Evolutionary conservation across 2,113 vertebrate species (phyloP), one percentile per base, ranked within the genome.

Genomic region (Rattus norvegicus): DNA sequence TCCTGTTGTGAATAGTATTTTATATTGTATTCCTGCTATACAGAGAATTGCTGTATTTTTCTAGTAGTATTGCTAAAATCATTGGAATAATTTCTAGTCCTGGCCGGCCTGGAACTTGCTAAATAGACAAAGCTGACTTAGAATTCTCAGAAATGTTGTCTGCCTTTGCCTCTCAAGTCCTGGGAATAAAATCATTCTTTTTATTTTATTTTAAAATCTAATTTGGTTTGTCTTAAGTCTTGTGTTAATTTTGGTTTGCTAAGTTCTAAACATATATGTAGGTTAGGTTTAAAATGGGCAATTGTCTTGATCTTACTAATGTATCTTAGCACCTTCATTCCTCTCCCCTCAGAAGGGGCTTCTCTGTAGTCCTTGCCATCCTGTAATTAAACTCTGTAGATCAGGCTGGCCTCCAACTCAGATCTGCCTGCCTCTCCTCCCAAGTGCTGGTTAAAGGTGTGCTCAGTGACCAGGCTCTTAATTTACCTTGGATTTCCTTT

Each of bases 401-500:
- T 30, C 52, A 80, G 52, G 20, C 80, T 83, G n/a, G 20, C 36
- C 56, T 83, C 6, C 5, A 61, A 61, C 36, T 4, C 36, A 39
- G 80, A 83, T 83, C n/a, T 36, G 1, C 36, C 22, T 61, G 56
- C 80, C 80, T 61, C 54, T 59, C 54, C 33, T 39, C 12, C 22
- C 4, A 1, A 39, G 56, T 61, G 80, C 72, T 24, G 72, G 20
- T 73, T 73, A 22, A 73, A 36, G 33, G 19, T 9, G 19, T 7
- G 36, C 36, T 39, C 70, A 22, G 33, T 1, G 8, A 39, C n/a
- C 39, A 9, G 1, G 28, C 49, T 20, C 61, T 33, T 70, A 52
- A 20, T 92, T 80, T 36, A 20, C 33, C 92, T 90, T 81, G 95
- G 52, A 36, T 75, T 96, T 92, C 14, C 65, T 96, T 84, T 69